These are phyloP conservation scores for Desmodus rotundus DNA, from an alignment of 2,113 vertebrate genomes.

Conservation along the genomic window DNA sequence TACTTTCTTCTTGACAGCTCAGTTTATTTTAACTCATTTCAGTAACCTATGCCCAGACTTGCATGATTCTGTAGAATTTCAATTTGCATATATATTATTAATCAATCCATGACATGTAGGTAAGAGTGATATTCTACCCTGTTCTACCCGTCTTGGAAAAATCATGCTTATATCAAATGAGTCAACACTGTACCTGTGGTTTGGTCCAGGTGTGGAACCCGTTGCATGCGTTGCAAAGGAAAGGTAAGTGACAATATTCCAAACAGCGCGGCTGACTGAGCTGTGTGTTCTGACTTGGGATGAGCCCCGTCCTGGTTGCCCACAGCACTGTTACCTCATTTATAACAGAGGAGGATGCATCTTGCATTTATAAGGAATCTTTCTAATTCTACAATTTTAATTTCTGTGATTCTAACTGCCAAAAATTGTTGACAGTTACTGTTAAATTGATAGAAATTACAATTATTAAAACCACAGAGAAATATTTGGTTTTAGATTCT, in stretches of 20 bases:
- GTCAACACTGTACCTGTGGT: not conserved
- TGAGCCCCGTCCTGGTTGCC: too few species aligned
- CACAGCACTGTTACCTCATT: not conserved
- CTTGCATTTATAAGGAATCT: not conserved
- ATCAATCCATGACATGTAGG: not conserved
- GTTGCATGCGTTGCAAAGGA: not conserved
- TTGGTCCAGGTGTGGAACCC: not conserved
- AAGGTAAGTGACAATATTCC: not conserved
- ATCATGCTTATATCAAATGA: not conserved
- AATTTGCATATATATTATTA: not conserved
- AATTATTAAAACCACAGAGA: not conserved
- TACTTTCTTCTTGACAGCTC: not conserved
- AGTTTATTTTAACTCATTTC: constrained; percentile 5
- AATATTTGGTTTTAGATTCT: not conserved
- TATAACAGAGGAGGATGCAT: not conserved
- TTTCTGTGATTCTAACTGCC: not conserved
- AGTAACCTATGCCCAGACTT: not conserved
- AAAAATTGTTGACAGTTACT: not conserved
- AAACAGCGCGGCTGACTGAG: not conserved
- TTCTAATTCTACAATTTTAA: not conserved
- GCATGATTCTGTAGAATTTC: not conserved
- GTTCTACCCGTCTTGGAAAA: not conserved
- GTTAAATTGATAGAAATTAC: not conserved
- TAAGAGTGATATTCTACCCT: too few species aligned
- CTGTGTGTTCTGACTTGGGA: not conserved